A percentile compares a stretch with the other conserved stretches of the same genome.
These are phyloP conservation scores for Brachionus angularis DNA, from an alignment of 1,140 invertebrate genomes.

Conservation along the genomic window DNA sequence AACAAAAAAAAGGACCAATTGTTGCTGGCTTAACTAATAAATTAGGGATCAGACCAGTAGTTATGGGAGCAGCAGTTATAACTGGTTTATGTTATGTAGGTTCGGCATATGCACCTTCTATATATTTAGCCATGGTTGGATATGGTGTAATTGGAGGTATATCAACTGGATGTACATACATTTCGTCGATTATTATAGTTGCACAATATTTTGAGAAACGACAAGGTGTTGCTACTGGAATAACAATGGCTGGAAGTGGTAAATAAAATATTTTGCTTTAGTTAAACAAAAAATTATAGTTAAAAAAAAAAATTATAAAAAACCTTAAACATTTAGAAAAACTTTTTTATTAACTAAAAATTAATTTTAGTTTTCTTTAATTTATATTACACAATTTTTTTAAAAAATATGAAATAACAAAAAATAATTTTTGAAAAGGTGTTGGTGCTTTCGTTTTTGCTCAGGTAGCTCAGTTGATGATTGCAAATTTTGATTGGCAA, in stretches of 20 bases:
- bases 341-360: too few relatives aligned
- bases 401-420: too few relatives aligned
- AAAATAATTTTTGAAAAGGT: too few relatives aligned
- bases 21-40: constrained; percentile 76
- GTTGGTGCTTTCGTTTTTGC: constrained; percentile 54
- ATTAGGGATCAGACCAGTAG: constrained; percentile 82
- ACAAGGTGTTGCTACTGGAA: constrained; percentile 82
- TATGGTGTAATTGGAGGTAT: constrained; percentile 70
- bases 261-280: neutral
- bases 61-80: constrained; percentile 75
- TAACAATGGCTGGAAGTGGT: constrained; percentile 63
- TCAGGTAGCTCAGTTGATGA: constrained; percentile 49
- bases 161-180: constrained; percentile 19
- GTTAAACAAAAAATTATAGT: neutral
- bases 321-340: too few relatives aligned
- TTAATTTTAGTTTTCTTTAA: too few relatives aligned
- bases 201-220: constrained; percentile 89
- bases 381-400: too few relatives aligned
- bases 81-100: constrained; percentile 70
- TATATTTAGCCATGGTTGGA: constrained; percentile 71
- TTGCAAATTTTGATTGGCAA: constrained; percentile 52
- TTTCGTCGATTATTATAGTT: constrained; percentile 73
- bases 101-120: constrained; percentile 71
- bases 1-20: constrained; percentile 68
- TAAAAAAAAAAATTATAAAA: too few relatives aligned